A percentile compares a stretch with the other conserved stretches of the same genome.
phyloP scores from a whole-genome alignment of 1,140 invertebrate genomes.

The Camponotus floridanus region DNA sequence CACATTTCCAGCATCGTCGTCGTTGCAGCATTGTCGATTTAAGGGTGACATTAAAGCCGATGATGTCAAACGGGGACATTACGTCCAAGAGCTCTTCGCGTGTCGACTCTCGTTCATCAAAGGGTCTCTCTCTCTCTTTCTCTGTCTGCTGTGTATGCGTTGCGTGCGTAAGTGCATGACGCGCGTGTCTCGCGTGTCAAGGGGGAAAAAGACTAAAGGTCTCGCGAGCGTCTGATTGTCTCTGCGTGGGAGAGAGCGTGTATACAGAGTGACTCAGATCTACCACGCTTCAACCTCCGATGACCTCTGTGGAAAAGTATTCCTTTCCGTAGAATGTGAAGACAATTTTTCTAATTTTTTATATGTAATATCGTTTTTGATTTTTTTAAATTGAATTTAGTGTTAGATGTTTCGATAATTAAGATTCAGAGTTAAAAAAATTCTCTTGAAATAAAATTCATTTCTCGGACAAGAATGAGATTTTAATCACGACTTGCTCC shows the following conservation, averaged over 20 bases:
- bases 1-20: conserved; percentile 63
- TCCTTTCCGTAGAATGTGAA: neutral
- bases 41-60: conserved; percentile 56
- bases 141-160: conserved; percentile 8
- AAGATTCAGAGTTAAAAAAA: neutral
- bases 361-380: too few species aligned
- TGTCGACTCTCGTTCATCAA: conserved; percentile 60
- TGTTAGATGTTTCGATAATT: neutral
- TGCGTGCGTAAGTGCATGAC: conserved; percentile 19
- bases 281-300: neutral
- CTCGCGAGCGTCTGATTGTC: neutral
- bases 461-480: neutral
- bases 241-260: neutral
- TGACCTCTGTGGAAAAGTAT: neutral
- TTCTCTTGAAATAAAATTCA: neutral
- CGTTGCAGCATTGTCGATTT: conserved; percentile 66
- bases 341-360: neutral
- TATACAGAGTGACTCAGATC: conserved; percentile 24
- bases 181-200: conserved; percentile 21
- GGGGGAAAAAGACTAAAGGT: conserved; percentile 7
- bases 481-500: neutral
- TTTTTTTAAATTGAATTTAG: neutral
- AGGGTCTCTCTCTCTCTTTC: conserved; percentile 19
- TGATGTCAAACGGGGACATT: conserved; percentile 19
- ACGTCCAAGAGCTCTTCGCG: conserved; percentile 65